phyloP scores from a whole-genome alignment of 2,888 invertebrate genomes.

The Hirtodrosophila histrioides region DNA sequence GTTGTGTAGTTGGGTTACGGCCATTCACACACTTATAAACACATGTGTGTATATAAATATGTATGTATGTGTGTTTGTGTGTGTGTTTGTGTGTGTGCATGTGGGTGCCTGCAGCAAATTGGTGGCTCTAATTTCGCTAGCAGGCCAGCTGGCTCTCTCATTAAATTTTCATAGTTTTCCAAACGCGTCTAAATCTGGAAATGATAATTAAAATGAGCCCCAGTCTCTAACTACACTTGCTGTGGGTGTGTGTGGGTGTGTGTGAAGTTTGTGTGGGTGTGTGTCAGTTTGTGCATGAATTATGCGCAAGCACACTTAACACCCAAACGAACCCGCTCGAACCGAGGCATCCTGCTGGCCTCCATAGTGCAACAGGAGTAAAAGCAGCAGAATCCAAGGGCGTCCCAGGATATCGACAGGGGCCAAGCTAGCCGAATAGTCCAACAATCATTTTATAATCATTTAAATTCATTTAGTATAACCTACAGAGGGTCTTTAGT shows the following conservation, averaged over 20 bases:
- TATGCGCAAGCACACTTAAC: conserved; percentile 77
- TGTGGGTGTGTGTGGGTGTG: conserved; percentile 11
- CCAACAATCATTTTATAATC: too few relatives aligned
- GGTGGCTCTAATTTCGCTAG: conserved; percentile 67
- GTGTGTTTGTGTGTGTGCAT: conserved; percentile 21
- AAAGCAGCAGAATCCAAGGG: neutral
- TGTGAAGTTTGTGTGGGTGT: conserved; percentile 20
- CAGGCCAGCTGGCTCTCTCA: conserved; percentile 58
- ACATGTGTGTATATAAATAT: neutral
- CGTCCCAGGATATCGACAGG: neutral
- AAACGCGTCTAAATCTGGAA: conserved; percentile 62
- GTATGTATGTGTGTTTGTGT: conserved; percentile 3
- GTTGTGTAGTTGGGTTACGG: conserved; percentile 4
- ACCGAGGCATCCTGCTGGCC: conserved; percentile 39
- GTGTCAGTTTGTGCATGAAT: conserved; percentile 55
- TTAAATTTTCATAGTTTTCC: conserved; percentile 76
- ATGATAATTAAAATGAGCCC: conserved; percentile 74
- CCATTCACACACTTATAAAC: neutral
- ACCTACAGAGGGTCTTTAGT: too few relatives aligned
- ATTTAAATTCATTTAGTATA: too few relatives aligned
- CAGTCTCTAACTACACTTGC: conserved; percentile 7
- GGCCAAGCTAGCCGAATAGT: neutral
- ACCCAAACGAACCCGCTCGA: conserved; percentile 59
- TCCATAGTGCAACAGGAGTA: conserved; percentile 13
- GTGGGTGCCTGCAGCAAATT: conserved; percentile 46